Evolutionary conservation across 2,888 invertebrate genomes (phyloP).

Genomic region (Monopis laevigella): DNA sequence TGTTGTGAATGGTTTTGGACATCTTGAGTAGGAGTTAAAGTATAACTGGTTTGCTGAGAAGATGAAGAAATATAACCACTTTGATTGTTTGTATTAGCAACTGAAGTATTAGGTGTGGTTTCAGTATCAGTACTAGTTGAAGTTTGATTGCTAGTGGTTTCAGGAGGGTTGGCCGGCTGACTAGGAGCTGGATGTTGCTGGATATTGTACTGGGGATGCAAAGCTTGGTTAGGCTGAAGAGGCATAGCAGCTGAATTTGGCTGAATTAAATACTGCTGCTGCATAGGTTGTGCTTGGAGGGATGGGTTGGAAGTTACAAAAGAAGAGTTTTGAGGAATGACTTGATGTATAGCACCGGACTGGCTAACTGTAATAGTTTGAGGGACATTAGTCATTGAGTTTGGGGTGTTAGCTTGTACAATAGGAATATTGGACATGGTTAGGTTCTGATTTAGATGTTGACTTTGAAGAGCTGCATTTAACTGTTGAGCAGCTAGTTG

Average conservation of each 20-base stretch:
- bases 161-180: conserved; percentile 7
- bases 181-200: conserved; percentile 33
- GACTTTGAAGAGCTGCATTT: conserved; percentile 50
- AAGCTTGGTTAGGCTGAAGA: conserved; percentile 32
- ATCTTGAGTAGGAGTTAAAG: conserved; percentile 25
- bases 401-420: conserved; percentile 43
- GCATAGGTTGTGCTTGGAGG: conserved; percentile 41
- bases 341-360: conserved; percentile 40
- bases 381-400: conserved; percentile 33
- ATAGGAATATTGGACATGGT: conserved; percentile 45
- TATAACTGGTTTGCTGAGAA: conserved; percentile 44
- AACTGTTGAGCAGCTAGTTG: conserved; percentile 54
- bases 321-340: conserved; percentile 40
- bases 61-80: conserved; percentile 53
- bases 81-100: conserved; percentile 31
- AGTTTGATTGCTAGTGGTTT: conserved; percentile 3
- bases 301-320: conserved; percentile 42
- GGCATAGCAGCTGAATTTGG: conserved; percentile 35
- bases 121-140: conserved; percentile 31
- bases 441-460: conserved; percentile 44
- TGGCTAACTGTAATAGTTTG: conserved; percentile 39
- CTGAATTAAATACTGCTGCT: conserved; percentile 53
- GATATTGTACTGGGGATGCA: conserved; percentile 42
- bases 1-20: neutral
- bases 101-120: conserved; percentile 22